These are phyloP conservation scores for Eurosta solidaginis DNA, from an alignment of 1,140 invertebrate species.

Conservation along the genomic window DNA sequence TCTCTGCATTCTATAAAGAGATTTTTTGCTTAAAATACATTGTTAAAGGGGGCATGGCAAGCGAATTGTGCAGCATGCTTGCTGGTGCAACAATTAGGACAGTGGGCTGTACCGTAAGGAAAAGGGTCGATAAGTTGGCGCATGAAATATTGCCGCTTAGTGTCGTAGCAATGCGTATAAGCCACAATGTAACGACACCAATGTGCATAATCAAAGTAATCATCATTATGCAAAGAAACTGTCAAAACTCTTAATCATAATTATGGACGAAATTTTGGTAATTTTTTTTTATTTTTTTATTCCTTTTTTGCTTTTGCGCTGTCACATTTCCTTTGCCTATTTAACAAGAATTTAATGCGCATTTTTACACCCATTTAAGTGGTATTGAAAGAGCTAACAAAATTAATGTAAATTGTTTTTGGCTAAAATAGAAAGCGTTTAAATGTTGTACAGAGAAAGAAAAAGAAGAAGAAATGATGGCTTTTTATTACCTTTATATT, in stretches of 20 bases:
- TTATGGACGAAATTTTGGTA: not conserved
- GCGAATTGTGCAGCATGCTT: not conserved
- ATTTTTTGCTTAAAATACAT: too few relatives aligned
- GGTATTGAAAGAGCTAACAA: not conserved
- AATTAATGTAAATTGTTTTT: not conserved
- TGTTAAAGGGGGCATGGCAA: too few relatives aligned
- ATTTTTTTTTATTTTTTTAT: not conserved
- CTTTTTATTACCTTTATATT: too few relatives aligned
- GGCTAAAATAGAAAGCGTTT: not conserved
- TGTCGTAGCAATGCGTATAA: not conserved
- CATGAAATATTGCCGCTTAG: not conserved
- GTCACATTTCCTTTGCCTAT: not conserved
- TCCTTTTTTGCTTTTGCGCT: not conserved
- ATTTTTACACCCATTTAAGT: not conserved
- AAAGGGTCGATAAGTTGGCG: not conserved
- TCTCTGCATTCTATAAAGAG: too few relatives aligned
- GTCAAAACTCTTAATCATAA: constrained; percentile 32
- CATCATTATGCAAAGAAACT: constrained; percentile 23
- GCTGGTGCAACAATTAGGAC: not conserved
- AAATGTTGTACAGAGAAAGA: not conserved
- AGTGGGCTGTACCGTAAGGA: not conserved
- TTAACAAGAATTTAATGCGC: constrained; percentile 10
- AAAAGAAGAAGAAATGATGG: not conserved
- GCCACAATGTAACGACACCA: not conserved
- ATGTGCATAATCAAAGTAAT: constrained; percentile 8